Evolutionary conservation across 2,888 invertebrate genomes (phyloP).

Genomic region (Spialia ferax): DNA sequence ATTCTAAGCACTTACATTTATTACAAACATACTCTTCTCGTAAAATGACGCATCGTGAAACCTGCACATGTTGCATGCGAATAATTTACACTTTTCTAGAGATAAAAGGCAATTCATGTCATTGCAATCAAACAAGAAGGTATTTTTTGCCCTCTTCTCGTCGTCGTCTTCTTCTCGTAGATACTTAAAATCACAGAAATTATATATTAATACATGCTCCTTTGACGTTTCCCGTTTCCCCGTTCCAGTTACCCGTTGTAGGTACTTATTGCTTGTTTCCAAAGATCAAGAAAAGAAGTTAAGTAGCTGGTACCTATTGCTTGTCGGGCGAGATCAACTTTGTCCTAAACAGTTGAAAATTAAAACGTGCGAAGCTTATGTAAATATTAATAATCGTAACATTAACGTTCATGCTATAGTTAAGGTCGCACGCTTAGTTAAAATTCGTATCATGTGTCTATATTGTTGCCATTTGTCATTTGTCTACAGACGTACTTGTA

Average conservation of each 20-base stretch:
- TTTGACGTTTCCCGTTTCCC: no score
- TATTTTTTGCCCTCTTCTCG: no score
- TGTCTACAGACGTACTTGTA: neutral
- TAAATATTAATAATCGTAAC: slow-evolving; percentile 2
- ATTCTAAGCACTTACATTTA: slow-evolving; percentile 22
- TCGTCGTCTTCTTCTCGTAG: no score
- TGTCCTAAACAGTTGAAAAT: neutral
- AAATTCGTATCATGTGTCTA: slow-evolving; percentile 13
- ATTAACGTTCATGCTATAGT: neutral
- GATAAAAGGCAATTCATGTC: no score
- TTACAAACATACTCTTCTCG: neutral
- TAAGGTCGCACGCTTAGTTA: neutral
- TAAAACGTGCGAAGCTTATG: neutral
- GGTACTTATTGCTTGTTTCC: no score
- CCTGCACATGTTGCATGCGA: neutral
- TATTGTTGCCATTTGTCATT: slow-evolving; percentile 11
- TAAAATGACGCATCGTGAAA: slow-evolving; percentile 14
- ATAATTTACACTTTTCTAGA: slow-evolving; percentile 1
- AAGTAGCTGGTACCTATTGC: no score
- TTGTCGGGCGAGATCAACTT: no score
- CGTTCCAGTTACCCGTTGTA: no score
- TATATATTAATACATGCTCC: no score
- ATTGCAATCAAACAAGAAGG: no score
- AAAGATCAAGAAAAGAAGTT: no score
- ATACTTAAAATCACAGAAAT: no score